Evolutionary conservation across 2,888 invertebrate genomes (phyloP).

Genomic region (Strigamia transsilvanica): DNA sequence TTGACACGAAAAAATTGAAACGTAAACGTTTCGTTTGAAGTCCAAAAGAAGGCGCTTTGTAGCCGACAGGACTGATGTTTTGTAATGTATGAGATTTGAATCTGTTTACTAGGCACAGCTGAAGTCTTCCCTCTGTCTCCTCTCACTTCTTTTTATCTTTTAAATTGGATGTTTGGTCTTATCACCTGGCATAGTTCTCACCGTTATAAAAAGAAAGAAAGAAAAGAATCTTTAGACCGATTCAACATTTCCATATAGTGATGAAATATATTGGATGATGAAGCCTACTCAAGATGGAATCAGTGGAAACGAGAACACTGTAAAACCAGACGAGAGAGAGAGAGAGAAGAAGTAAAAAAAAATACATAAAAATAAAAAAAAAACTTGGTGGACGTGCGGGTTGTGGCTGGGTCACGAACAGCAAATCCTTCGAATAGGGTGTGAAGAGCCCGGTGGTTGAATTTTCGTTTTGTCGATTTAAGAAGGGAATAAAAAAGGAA

Average conservation of each 20-base stretch:
- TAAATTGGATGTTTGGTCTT: conserved; percentile 36
- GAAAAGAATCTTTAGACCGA: neutral
- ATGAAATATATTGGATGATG: conserved; percentile 24
- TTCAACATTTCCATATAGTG: conserved; percentile 4
- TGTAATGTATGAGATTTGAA: conserved; percentile 24
- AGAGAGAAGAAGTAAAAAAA: neutral
- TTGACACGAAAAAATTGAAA: neutral
- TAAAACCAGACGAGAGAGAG: neutral
- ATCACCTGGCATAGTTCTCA: conserved; percentile 38
- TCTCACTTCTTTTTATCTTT: conserved; percentile 22
- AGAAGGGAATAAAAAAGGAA: conserved; percentile 22
- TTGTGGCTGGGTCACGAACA: conserved; percentile 29
- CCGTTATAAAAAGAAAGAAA: neutral
- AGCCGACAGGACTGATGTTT: conserved; percentile 22
- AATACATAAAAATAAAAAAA: neutral
- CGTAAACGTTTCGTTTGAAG: neutral
- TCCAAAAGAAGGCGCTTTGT: neutral
- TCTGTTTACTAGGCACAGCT: conserved; percentile 15
- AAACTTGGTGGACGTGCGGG: conserved; percentile 26
- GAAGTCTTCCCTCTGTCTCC: neutral
- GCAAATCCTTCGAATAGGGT: conserved; percentile 26
- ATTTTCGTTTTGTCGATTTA: conserved; percentile 12
- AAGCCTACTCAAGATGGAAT: neutral
- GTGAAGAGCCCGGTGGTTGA: conserved; percentile 24
- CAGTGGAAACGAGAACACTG: neutral